Base-by-base conservation (phyloP, 2,888 invertebrate species). In the Eueremaeus valkanovi region DNA sequence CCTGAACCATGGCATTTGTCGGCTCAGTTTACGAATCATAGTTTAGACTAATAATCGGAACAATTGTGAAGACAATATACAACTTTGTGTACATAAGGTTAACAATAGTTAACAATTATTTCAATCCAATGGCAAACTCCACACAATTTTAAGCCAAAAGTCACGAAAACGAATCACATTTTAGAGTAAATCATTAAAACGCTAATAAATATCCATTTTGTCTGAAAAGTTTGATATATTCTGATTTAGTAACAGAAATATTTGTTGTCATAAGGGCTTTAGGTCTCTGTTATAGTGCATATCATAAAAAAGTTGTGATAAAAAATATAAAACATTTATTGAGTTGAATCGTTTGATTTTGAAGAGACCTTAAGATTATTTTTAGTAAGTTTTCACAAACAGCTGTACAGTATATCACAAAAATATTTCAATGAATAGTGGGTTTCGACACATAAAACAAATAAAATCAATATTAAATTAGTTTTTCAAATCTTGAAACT, bases 21-120 rank as follows among this genome's bases (percentile, higher is more conserved):
- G 58, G 18, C 58, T 58, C 24, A 58, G 9, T 58, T 58, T 58
- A 3, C 58, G 58, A 24, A 58, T 58, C 58, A 58, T 58, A 6
- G 6, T 51, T 21, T 51, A 18, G 40, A 40, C 40, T 40, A 40
- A 40, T 40, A 40, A 9, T 40, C 11, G 40, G 11, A 6, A 40
- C 8, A 40, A 40, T 40, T n/a, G n/a, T n/a, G n/a, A n/a, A n/a
- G n/a, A n/a, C n/a, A n/a, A n/a, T n/a, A n/a, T n/a, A n/a, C n/a
- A n/a, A n/a, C n/a, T n/a, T n/a, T n/a, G n/a, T n/a, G n/a, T n/a
- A n/a, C n/a, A n/a, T n/a, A n/a, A n/a, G n/a, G n/a, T n/a, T n/a
- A n/a, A n/a, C n/a, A n/a, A n/a, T n/a, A n/a, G n/a, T n/a, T n/a
- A n/a, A n/a, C n/a, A n/a, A n/a, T n/a, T n/a, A n/a, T n/a, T n/a